Evolutionary conservation across 1,140 invertebrate species (phyloP).

Genomic region (Saxidomus purpurata): DNA sequence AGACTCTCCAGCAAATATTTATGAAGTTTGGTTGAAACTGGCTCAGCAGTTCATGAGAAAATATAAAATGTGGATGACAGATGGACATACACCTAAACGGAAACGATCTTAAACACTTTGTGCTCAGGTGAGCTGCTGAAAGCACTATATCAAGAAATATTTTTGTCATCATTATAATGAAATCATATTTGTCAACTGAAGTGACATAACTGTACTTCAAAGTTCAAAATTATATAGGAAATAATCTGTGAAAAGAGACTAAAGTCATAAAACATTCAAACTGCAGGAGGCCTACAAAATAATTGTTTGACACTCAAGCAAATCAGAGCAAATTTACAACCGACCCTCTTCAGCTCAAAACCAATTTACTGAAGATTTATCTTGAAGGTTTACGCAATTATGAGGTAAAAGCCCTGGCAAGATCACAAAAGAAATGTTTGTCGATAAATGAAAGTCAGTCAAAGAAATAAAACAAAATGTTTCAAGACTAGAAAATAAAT

Average conservation of each 20-base stretch:
- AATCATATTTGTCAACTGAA: neutral
- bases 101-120: too few species aligned
- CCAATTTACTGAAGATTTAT: conserved; percentile 33
- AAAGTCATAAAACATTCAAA: neutral
- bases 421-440: conserved; percentile 30
- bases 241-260: neutral
- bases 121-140: too few species aligned
- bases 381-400: conserved; percentile 10
- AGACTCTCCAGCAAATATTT: too few species aligned
- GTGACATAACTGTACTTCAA: neutral
- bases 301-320: conserved; percentile 4
- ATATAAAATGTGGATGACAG: too few species aligned
- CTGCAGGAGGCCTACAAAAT: neutral
- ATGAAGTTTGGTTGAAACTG: too few species aligned
- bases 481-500: conserved; percentile 8
- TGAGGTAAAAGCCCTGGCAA: neutral
- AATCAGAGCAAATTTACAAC: conserved; percentile 23
- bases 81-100: too few species aligned
- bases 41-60: too few species aligned
- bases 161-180: neutral
- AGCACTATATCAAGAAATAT: too few species aligned
- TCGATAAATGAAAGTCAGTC: neutral
- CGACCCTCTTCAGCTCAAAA: neutral
- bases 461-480: conserved; percentile 37
- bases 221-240: neutral